phyloP scores from a whole-genome alignment of 2,113 vertebrate genomes.

The Hippocampus comes region DNA sequence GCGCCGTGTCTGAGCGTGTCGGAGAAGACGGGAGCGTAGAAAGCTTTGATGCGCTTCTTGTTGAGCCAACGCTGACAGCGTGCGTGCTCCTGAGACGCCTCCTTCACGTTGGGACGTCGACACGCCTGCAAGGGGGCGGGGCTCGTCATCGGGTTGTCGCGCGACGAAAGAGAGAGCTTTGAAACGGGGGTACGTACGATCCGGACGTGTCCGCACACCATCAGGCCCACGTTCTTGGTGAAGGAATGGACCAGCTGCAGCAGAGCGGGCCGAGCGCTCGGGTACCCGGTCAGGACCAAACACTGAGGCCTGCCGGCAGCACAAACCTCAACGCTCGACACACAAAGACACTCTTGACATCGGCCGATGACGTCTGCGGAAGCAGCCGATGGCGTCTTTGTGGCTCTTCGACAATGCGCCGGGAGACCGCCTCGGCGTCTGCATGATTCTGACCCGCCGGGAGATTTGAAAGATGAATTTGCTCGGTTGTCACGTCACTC shows the following conservation, averaged over 20 bases:
- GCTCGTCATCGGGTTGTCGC: neutral
- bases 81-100: slow-evolving; percentile 80
- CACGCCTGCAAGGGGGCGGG: slow-evolving; percentile 67
- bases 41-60: slow-evolving; percentile 89
- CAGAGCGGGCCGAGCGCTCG: slow-evolving; percentile 88
- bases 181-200: slow-evolving; percentile 69
- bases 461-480: no score
- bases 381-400: no score
- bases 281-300: slow-evolving; percentile 88
- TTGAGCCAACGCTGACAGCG: slow-evolving; percentile 91
- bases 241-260: slow-evolving; percentile 90
- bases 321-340: neutral
- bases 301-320: slow-evolving; percentile 83
- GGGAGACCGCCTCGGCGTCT: no score
- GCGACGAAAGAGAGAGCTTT: neutral
- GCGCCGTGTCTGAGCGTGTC: slow-evolving; percentile 88
- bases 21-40: slow-evolving; percentile 88
- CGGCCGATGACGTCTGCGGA: neutral
- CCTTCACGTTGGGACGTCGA: slow-evolving; percentile 87
- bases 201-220: slow-evolving; percentile 91
- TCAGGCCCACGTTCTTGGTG: slow-evolving; percentile 92
- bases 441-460: no score
- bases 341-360: neutral
- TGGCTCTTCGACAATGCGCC: no score
- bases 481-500: no score